phyloP scores from a whole-genome alignment of 2,797 vertebrate genomes.

The Gymnoscopelus microlampas region DNA sequence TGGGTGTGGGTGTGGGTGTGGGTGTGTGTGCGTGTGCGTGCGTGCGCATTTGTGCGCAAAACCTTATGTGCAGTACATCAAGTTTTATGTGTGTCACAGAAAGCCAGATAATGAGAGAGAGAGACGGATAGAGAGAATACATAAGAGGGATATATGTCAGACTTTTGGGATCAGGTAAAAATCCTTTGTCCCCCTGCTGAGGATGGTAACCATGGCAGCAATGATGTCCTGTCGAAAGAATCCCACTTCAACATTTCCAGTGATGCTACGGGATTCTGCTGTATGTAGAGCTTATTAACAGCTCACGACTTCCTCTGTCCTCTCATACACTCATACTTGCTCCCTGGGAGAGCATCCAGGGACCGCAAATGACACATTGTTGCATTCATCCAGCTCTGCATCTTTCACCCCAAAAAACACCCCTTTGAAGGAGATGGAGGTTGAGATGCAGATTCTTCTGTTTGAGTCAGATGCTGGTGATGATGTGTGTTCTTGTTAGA shows the following conservation, averaged over 20 bases:
- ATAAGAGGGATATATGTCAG: slow-evolving; percentile 12
- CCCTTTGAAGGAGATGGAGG: no score
- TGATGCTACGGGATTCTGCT: slow-evolving; percentile 7
- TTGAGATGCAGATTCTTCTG: no score
- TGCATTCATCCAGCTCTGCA: not conserved
- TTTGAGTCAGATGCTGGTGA: no score
- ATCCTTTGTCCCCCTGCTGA: slow-evolving; percentile 27
- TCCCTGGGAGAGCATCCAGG: not conserved
- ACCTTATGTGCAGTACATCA: no score
- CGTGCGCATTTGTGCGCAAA: not conserved
- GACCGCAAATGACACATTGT: not conserved
- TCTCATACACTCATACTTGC: not conserved
- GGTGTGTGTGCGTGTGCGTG: slow-evolving; percentile 3
- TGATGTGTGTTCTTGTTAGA: no score
- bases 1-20: slow-evolving; percentile 1
- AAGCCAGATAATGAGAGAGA: not conserved
- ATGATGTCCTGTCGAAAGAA: slow-evolving; percentile 21
- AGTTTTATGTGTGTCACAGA: no score
- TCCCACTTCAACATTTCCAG: slow-evolving; percentile 4
- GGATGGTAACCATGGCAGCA: slow-evolving; percentile 47
- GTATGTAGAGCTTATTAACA: not conserved
- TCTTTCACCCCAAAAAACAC: not conserved
- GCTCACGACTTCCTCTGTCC: not conserved
- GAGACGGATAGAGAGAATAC: not conserved
- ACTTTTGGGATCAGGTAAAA: slow-evolving; percentile 20